Conservation (phyloP, 2,113 vertebrate genomes). For the Passer domesticus region DNA sequence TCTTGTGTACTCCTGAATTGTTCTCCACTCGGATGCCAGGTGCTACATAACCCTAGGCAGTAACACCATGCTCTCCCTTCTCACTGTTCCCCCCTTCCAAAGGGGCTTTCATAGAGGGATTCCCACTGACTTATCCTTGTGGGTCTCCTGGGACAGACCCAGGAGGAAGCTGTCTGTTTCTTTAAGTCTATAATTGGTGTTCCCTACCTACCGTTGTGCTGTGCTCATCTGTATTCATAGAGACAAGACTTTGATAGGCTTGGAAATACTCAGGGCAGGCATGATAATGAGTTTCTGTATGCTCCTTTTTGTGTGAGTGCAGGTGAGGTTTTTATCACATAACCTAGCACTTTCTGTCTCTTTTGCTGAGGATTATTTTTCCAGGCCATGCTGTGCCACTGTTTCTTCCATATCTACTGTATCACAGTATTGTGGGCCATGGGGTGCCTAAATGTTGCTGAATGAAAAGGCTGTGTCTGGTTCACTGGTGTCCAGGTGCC, state of each 20-base stretch:
- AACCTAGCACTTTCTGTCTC: background rate
- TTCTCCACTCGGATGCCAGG: background rate
- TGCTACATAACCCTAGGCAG: background rate
- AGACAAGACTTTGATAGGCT: background rate
- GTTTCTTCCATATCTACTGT: background rate
- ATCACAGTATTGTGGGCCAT: background rate
- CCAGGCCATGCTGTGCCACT: background rate
- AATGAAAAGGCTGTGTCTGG: background rate
- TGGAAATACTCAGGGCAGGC: background rate
- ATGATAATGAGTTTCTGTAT: background rate
- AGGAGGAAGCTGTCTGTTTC: background rate
- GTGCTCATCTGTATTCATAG: background rate
- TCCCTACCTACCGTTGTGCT: background rate
- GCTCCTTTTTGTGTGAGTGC: background rate
- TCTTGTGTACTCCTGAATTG: background rate
- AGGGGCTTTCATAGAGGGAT: background rate
- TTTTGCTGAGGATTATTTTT: background rate
- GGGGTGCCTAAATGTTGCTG: background rate
- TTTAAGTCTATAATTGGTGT: background rate
- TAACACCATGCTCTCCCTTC: background rate
- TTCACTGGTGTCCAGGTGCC: background rate
- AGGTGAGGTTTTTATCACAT: background rate
- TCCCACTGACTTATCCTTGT: background rate
- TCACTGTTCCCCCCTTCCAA: background rate
- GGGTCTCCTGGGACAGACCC: background rate